Base-by-base conservation (phyloP, 2,888 invertebrate genomes). In the Melinaea marsaeus region DNA sequence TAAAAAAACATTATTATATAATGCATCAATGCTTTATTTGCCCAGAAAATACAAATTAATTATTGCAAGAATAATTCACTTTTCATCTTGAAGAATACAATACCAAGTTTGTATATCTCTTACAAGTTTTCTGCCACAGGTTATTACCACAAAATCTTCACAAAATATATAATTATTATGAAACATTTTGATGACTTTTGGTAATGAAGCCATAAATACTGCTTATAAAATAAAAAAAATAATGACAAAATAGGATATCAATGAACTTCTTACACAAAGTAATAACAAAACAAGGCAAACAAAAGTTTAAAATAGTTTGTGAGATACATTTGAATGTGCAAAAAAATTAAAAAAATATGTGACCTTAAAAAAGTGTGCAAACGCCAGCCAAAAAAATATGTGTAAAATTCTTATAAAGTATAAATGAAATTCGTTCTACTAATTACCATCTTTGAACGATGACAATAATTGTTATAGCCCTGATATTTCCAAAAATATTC, bases 1-100 rank as follows among this genome's bases (percentile, higher is more conserved):
- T 9, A 42, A 42, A 42, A 42, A 42, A 42, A 42, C 42, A 42
- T 42, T 9, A 42, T 6, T 42, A 63, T 69, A 74, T 75, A 66
- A 86, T 81, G 84, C 84, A 85, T 85, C 83, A 88, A 84, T 84
- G 84, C 86, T 90, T 90, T 90, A 90, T 88, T 90, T 85, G 87
- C 88, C 90, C 89, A 86, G 86, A 86, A 86, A 87, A 88, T 89
- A 90, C 84, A 89, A 89, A 88, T 85, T 74, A 87, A 89, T 86
- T 80, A 84, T 85, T 86, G 85, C 84, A 85, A 87, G 84, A 85
- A 87, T 84, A 87, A 80, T 82, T 83, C 79, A 51, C 81, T 82
- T 80, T 79, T 75, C 63, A 77, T 75, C 72, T 79, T 75, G 76
- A 79, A 78, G 74, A 79, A 79, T 78, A 84, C 79, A 79, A 79